Conservation (phyloP, 1,140 invertebrate species). For the Panagrolaimus sp. region DNA sequence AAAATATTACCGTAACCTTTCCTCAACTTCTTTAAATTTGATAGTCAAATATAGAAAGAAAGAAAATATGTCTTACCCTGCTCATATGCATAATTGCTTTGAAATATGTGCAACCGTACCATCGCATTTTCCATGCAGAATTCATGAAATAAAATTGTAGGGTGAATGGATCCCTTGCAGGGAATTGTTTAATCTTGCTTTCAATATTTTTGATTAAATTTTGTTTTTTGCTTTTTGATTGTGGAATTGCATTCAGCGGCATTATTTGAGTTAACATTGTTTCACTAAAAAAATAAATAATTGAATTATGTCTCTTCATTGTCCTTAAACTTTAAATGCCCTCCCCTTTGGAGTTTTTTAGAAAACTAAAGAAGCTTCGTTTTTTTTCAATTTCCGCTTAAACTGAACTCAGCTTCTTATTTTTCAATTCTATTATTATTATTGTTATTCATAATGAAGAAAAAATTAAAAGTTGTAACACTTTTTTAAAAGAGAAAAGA, state of each 20-base stretch:
- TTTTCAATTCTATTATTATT: too few relatives aligned
- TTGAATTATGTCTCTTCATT: background rate
- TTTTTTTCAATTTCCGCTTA: conserved; percentile 13
- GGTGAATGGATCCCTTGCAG: background rate
- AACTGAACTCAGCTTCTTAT: too few relatives aligned
- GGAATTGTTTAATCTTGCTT: background rate
- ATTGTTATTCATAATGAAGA: too few relatives aligned
- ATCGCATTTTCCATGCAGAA: background rate
- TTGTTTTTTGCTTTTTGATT: background rate
- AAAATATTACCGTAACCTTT: background rate
- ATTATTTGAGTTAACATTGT: background rate
- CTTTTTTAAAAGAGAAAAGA: too few relatives aligned
- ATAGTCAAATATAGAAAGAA: background rate
- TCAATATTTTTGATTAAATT: conserved; percentile 2
- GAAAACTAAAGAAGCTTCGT: too few relatives aligned
- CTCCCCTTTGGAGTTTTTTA: too few relatives aligned
- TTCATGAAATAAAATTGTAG: background rate
- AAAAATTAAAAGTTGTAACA: too few relatives aligned
- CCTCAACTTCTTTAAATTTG: background rate
- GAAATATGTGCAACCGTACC: conserved; percentile 15
- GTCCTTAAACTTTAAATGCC: background rate
- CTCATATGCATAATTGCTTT: conserved; percentile 13
- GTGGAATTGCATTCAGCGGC: background rate
- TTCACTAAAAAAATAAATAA: background rate
- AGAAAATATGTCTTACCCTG: background rate